Conservation (phyloP, 2,113 vertebrate species). For the Urocynchramus pylzowi region DNA sequence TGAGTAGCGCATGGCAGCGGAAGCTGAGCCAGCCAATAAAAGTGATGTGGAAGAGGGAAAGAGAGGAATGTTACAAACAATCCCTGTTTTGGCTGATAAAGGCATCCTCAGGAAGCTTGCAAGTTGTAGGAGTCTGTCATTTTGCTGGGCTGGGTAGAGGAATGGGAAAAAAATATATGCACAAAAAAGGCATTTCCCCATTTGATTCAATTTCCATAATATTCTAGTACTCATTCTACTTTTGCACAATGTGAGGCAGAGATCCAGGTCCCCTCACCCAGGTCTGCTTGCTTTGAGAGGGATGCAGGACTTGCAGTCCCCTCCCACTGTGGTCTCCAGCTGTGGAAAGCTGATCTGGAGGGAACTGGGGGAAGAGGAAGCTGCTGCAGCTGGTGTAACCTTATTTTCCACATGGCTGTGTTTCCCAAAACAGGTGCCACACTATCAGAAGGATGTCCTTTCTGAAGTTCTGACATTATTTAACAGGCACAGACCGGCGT, state of each 20-base stretch:
- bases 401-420: background rate
- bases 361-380: background rate
- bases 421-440: background rate
- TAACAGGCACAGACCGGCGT: fast-evolving
- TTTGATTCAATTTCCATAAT: background rate
- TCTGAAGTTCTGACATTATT: background rate
- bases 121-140: background rate
- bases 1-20: background rate
- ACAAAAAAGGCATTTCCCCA: background rate
- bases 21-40: constrained; percentile 15
- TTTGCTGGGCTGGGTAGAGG: background rate
- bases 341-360: background rate
- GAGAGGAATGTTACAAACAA: constrained; percentile 3
- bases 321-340: background rate
- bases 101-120: constrained; percentile 30
- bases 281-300: background rate
- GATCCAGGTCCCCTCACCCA: background rate
- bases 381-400: background rate
- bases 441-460: background rate
- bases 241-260: background rate
- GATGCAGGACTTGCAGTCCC: background rate
- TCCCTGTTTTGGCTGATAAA: constrained; percentile 33
- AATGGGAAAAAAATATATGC: background rate
- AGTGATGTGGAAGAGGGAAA: background rate
- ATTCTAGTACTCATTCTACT: background rate